These are phyloP conservation scores for Axea sp. DNA, from an alignment of 2,888 invertebrate genomes.

Conservation along the genomic window DNA sequence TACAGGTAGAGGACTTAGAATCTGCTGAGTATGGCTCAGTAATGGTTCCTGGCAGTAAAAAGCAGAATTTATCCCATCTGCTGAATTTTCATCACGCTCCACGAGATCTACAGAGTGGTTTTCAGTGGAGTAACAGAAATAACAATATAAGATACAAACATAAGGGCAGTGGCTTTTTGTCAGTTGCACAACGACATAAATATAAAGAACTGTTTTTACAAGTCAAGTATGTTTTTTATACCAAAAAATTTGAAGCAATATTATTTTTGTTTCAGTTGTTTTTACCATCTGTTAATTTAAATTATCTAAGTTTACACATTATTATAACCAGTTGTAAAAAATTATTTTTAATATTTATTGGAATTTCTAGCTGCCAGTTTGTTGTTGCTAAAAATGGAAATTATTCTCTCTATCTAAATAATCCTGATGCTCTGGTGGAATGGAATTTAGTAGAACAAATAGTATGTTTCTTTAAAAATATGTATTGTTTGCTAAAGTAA, in stretches of 20 bases:
- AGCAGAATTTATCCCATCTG: conserved; percentile 95
- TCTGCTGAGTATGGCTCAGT: conserved; percentile 90
- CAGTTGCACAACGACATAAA: conserved; percentile 82
- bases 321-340: no score
- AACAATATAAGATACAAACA: conserved; percentile 69
- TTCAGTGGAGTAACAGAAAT: conserved; percentile 72
- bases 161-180: conserved; percentile 77
- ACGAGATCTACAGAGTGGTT: conserved; percentile 80
- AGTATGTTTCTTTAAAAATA: conserved; percentile 82
- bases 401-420: conserved; percentile 87
- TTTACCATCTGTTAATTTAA: no score
- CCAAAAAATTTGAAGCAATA: no score
- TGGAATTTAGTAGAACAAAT: conserved; percentile 97
- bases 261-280: no score
- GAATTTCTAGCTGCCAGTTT: conserved; percentile 99
- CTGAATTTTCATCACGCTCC: conserved; percentile 93
- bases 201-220: conserved; percentile 97
- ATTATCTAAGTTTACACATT: no score
- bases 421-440: conserved; percentile 93
- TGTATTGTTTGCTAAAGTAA: no score
- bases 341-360: conserved; percentile 71
- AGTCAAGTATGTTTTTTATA: conserved; percentile 86
- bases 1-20: conserved; percentile 80
- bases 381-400: conserved; percentile 91
- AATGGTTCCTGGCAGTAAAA: conserved; percentile 91